A percentile compares a stretch with the other conserved stretches of the same genome.
Evolutionary conservation across 2,888 invertebrate genomes (phyloP).

Genomic region (Polymixis lichenea): DNA sequence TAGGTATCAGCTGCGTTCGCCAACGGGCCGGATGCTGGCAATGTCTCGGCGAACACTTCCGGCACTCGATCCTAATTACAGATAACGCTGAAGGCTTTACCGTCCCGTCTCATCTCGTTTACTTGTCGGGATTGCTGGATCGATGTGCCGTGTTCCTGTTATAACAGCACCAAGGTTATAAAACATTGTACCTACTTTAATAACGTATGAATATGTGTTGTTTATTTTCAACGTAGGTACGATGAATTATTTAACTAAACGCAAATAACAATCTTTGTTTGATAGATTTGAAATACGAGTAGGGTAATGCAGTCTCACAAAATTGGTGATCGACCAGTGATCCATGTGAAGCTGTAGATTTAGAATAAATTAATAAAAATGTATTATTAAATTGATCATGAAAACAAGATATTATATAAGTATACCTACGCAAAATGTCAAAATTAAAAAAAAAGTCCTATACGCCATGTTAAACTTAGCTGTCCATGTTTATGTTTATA

Average conservation of each 20-base stretch:
- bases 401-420: background rate
- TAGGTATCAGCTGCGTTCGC: slow-evolving; percentile 57
- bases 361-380: background rate
- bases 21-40: slow-evolving; percentile 71
- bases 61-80: slow-evolving; percentile 87
- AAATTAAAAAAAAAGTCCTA: background rate
- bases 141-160: slow-evolving; percentile 57
- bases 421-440: too few species aligned
- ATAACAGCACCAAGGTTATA: slow-evolving; percentile 55
- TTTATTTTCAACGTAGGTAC: slow-evolving; percentile 31
- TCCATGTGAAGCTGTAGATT: background rate
- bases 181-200: slow-evolving; percentile 57
- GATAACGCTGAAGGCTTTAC: slow-evolving; percentile 79
- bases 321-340: background rate
- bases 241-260: slow-evolving; percentile 33
- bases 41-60: slow-evolving; percentile 80
- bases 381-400: background rate
- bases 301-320: background rate
- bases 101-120: slow-evolving; percentile 80
- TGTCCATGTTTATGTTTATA: background rate
- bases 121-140: slow-evolving; percentile 70
- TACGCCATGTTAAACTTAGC: background rate
- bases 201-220: slow-evolving; percentile 45
- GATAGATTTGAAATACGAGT: slow-evolving; percentile 1
- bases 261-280: background rate